Evolutionary conservation across 2,113 vertebrate genomes (phyloP).

Genomic region (Cathartes aura): DNA sequence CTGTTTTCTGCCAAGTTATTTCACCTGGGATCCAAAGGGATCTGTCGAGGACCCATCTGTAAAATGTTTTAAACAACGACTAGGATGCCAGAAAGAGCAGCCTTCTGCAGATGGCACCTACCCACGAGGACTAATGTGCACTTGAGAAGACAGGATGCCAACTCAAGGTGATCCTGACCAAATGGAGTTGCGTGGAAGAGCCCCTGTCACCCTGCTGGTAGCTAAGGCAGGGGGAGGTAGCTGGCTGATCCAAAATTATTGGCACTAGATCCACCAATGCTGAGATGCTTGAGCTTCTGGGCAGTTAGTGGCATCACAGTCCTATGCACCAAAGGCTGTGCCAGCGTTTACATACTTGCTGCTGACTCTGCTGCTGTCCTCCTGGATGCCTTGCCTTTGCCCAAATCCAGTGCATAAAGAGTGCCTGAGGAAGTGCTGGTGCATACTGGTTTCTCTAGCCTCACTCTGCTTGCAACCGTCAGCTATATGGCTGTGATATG

Average conservation of each 20-base stretch:
- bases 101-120: neutral
- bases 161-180: neutral
- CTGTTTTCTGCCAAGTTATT: neutral
- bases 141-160: neutral
- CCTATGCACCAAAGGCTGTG: neutral
- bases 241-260: neutral
- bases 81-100: neutral
- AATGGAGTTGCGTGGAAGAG: neutral
- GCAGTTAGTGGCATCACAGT: neutral
- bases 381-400: neutral
- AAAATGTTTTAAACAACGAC: neutral
- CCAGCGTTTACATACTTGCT: neutral
- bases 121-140: neutral
- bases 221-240: neutral
- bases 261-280: neutral
- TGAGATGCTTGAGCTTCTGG: neutral
- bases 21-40: neutral
- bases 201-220: neutral
- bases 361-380: neutral
- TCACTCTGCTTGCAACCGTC: neutral
- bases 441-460: neutral
- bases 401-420: neutral
- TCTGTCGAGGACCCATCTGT: neutral
- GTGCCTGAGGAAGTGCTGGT: neutral
- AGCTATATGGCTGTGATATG: neutral